Conservation (phyloP, 2,797 vertebrate genomes). For the Hoplostethus atlanticus region DNA sequence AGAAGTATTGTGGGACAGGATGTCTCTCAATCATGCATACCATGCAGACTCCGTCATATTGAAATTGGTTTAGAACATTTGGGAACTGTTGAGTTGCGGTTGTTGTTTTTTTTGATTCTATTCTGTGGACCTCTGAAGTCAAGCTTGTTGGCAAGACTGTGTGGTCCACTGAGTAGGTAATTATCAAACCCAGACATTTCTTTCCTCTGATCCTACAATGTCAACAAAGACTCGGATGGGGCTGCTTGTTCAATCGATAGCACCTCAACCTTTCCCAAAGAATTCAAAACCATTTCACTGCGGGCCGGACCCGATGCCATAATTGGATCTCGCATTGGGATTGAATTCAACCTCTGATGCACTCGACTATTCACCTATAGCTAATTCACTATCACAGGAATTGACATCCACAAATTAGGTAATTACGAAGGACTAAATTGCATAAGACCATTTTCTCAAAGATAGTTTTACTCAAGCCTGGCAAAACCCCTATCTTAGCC, state of each 20-base stretch:
- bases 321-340: neutral
- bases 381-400: constrained; percentile 38
- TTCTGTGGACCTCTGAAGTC: neutral
- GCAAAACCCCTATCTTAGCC: constrained; percentile 17
- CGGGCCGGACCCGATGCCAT: constrained; percentile 1
- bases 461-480: constrained; percentile 23
- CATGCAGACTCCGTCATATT: constrained; percentile 46
- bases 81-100: too few relatives aligned
- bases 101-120: constrained; percentile 14
- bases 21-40: constrained; percentile 49
- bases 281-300: neutral
- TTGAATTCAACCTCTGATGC: constrained; percentile 3
- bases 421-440: constrained; percentile 51
- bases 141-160: constrained; percentile 15
- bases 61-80: constrained; percentile 6
- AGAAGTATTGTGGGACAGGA: neutral
- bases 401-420: constrained; percentile 37
- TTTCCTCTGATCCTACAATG: neutral
- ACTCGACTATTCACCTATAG: constrained; percentile 19
- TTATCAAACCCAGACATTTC: neutral
- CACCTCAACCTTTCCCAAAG: constrained; percentile 12
- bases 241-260: constrained; percentile 1
- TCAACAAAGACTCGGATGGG: neutral
- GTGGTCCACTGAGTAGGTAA: neutral
- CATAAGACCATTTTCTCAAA: constrained; percentile 63